These are phyloP conservation scores for Pyrgus malvae DNA, from an alignment of 2,888 invertebrate species.

Conservation along the genomic window DNA sequence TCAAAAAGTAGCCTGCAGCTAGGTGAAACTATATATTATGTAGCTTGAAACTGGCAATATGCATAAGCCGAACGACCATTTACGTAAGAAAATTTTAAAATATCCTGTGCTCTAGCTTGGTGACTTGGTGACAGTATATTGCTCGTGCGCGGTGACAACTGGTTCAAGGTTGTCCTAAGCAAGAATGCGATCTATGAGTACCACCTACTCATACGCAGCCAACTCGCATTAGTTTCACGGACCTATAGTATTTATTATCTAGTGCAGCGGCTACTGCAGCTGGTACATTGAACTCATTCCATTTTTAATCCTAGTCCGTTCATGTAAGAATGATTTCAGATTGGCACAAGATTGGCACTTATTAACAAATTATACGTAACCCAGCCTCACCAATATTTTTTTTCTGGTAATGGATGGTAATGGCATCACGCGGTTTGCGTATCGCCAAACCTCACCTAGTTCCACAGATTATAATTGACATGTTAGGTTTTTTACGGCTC, in stretches of 20 bases:
- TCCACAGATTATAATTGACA: constrained; percentile 27
- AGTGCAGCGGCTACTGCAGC: constrained; percentile 8
- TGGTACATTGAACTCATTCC: background rate
- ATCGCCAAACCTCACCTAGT: no score
- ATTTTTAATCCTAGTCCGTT: constrained; percentile 3
- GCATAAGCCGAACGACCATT: no score
- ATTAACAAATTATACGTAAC: no score
- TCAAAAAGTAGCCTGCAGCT: no score
- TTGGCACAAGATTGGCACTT: no score
- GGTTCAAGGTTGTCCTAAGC: constrained; percentile 21
- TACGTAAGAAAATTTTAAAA: no score
- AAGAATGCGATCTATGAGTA: constrained; percentile 20
- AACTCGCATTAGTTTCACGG: constrained; percentile 9
- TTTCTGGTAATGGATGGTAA: no score
- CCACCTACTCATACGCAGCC: constrained; percentile 17
- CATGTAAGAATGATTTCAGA: no score
- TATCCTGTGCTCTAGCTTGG: background rate
- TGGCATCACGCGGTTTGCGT: no score
- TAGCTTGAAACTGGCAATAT: no score
- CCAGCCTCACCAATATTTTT: no score
- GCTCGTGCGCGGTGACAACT: constrained; percentile 12
- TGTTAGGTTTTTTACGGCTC: constrained; percentile 23
- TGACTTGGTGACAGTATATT: constrained; percentile 4
- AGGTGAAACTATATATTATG: no score
- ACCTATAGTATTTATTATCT: constrained; percentile 9